Base-by-base conservation (phyloP, 2,797 vertebrate genomes). In the Pseudochromis fuscus region DNA sequence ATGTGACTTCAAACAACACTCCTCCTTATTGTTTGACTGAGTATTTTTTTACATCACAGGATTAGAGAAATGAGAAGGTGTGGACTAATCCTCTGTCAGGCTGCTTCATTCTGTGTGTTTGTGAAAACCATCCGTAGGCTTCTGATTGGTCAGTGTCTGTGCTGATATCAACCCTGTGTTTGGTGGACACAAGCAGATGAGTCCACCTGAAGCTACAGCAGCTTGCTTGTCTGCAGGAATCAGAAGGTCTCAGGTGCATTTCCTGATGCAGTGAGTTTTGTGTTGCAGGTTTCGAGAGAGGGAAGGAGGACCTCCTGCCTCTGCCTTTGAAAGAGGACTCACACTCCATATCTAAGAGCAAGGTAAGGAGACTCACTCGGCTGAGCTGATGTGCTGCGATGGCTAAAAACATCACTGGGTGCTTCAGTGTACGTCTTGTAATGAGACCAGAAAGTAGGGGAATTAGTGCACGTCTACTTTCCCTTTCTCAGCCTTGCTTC, bases 341-440 rank as follows among this genome's bases (percentile, higher is more conserved):
- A 10, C 94, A 95, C 79, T 96, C 96, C 68, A 99, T 99, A 91
- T 98, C 97, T 56, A 99, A 99, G 91, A 99, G 98, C 95, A 99
- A 98, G 95, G 98, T 99, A 94, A 92, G 79, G 52, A 19, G 7
- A 21, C 33, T 9, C 11, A 1, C 25, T 24, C 21, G 21, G 2
- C 40, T 60, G 48, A 55, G 35, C 8, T 46, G 13, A 44, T 40
- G 52, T 3, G 0, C 40, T 4, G 2, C 23, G 23, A 23, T 9
- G 21, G 19, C 18, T 30, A 27, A 30, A 46, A 16, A 42, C 24
- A 8, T 1, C 5, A 48, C n/a, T 18, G 30, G 24, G 18, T 44
- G 60, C 19, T 67, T 67, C 7, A 5, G 15, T n/a, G 30, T 63
- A 1, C 1, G 1, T 27, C 56, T 44, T 61, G 48, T 69, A 72